Base-by-base conservation (phyloP, 2,888 invertebrate genomes). In the Machimus atricapillus region DNA sequence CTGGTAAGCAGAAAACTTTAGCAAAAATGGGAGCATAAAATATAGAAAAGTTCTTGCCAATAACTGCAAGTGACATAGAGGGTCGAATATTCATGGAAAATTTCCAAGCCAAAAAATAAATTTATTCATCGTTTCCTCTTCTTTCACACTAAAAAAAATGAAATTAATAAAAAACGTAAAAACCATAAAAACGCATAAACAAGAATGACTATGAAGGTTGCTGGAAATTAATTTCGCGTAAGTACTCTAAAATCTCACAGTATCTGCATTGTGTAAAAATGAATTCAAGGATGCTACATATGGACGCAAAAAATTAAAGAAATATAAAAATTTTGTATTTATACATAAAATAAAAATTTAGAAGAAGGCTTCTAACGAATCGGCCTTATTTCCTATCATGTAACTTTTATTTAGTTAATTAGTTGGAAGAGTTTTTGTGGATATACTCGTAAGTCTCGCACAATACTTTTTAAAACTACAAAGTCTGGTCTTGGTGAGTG, bases 1-100 rank as follows among this genome's bases (percentile, higher is more conserved):
- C 27, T 46, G 79, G 79, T 79, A 79, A 79, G 79, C 79, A 79
- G 79, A 79, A 79, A 79, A 79, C 52, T 79, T 56, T 79, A 1
- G 52, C 19, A 23, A 52, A 79, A 79, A 46, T 52, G 79, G 79
- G 79, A 79, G 52, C 79, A 79, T 52, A 27, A 79, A 79, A 79
- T 79, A 79, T 79, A 46, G 79, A 52, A 79, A 79, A 79, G 79
- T 79, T 79, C 79, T 79, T 79, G 79, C 79, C 79, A 79, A 79
- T 79, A 79, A 79, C 79, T 79, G 79, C 79, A 79, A 79, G 79
- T 52, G 79, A 79, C 79, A 79, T 79, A 31, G 31, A 79, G 52
- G 56, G 79, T 79, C 79, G 40, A 79, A 79, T 79, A 46, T 46
- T 79, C 52, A 46, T 46, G 79, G 79, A 79, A 79, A 79, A 52